Base-by-base conservation (phyloP, 2,888 invertebrate species). In the Muschampia plurimacula region DNA sequence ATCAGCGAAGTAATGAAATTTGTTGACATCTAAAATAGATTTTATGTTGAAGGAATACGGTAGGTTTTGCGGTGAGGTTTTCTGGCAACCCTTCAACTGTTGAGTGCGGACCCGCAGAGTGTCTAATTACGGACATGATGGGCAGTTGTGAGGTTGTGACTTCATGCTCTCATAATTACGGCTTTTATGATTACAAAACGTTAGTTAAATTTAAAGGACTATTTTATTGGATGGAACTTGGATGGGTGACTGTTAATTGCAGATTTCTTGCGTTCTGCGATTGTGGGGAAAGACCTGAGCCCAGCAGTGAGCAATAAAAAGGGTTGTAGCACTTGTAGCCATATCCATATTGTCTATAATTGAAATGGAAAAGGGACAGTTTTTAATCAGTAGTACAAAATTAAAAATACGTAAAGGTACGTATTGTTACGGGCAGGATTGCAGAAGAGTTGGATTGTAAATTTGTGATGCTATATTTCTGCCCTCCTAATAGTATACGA, bases 101-200 rank as follows among this genome's bases (percentile, higher is more conserved):
- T 60, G 55, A 49, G 59, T n/a, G 32, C 41, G 62, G 57, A 65
- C 39, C 65, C 28, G 62, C 52, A 69, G 59, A 68, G 74, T 67
- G 70, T 74, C 68, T 75, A 72, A 74, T 75, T 74, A 72, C 67
- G 55, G 57, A 71, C 72, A 76, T 76, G 75, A 76, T 75, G 62
- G 75, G 71, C 71, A 71, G 65, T 71, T 72, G 69, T 62, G 60
- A 41, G 72, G 66, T 67, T 15, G 52, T 57, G 22, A 59, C 66
- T 60, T 60, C 59, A 66, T 71, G 32, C 32, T 41, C 55, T 46
- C 68, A 62, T 32, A 60, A 44, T 70, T 36, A 52, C 15, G 36
- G 22, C 52, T 36, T 46, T 44, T 15, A 41, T 66, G 57, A 41
- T 57, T 10, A 57, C 57, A 10, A 44, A 59, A 59, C 41, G 39